Evolutionary conservation across 2,113 vertebrate genomes (phyloP), one percentile per base, ranked within the genome.

Genomic region (Petrocephalus microphthalmus): DNA sequence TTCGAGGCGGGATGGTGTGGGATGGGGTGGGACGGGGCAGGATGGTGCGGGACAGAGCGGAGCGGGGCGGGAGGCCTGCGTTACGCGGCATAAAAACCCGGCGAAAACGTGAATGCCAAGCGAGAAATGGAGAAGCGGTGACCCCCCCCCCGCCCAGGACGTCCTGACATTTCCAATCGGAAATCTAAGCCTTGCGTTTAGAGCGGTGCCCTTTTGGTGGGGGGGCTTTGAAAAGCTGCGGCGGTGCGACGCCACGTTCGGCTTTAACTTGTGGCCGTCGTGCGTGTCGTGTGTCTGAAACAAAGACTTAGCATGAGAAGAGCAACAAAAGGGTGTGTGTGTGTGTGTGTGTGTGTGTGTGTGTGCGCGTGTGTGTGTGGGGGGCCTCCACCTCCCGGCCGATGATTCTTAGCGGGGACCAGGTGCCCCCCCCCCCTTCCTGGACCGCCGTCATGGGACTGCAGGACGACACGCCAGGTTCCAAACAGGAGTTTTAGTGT

Each of bases 91-190:
- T 25, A 87, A 91, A 67, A 83, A 87, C 37, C 47, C 53, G 45
- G 87, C 89, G 89, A n/a, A 85, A 87, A 90, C 7, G 29, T 20
- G 20, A 82, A 84, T 81, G 85, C 29, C 54, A 81, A 52, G 53
- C n/a, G 29, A 83, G 51, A 85, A 60, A n/a, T 1, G 78, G 87
- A 85, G 89, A 47, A 57, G 85, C 78, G 81, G 56, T 45, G 81
- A 81, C 49, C 49, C 25, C 7, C 7, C 3, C 3, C 29, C 37
- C 20, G 20, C 88, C 87, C 81, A 88, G 53, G 2, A 47, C 88
- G 87, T 64, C 88, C 67, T 88, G 90, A 92, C 90, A 90, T 89
- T 90, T 88, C 87, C 85, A 88, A 85, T 91, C 89, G 42, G 83
- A 90, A 84, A 89, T 81, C 87, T 47, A 88, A 89, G 87, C 89